phyloP scores from a whole-genome alignment of 2,113 vertebrate genomes.

The Apodemus speciosus region DNA sequence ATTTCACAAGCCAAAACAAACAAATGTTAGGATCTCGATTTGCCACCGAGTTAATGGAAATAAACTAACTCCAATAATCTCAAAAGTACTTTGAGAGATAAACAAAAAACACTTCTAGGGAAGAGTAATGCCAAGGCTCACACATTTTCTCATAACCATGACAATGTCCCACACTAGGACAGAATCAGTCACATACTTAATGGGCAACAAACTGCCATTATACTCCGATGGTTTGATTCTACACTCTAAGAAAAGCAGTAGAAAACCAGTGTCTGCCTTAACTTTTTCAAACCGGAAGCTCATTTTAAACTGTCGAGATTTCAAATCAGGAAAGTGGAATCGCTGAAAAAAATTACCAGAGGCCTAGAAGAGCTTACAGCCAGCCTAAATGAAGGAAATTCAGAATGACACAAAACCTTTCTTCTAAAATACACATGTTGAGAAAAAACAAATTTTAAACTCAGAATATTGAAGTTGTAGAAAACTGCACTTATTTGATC shows the following conservation, averaged over 20 bases:
- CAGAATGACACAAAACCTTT: slow-evolving; percentile 19
- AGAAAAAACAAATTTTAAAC: slow-evolving; percentile 38
- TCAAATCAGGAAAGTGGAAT: slow-evolving; percentile 54
- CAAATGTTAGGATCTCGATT: slow-evolving; percentile 35
- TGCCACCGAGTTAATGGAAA: slow-evolving; percentile 48
- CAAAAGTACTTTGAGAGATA: slow-evolving; percentile 7
- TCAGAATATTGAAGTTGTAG: background rate
- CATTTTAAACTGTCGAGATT: slow-evolving; percentile 35
- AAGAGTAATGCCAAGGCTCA: slow-evolving; percentile 13
- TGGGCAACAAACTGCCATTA: background rate
- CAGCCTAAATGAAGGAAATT: slow-evolving; percentile 11
- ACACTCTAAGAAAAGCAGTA: background rate
- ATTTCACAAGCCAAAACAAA: slow-evolving; percentile 36
- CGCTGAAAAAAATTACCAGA: slow-evolving; percentile 40
- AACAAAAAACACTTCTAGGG: background rate
- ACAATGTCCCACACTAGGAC: background rate
- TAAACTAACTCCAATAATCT: slow-evolving; percentile 29
- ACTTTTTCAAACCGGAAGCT: slow-evolving; percentile 39
- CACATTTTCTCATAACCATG: background rate
- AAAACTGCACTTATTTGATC: background rate
- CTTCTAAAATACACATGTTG: slow-evolving; percentile 31
- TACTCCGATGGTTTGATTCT: background rate
- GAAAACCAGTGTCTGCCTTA: background rate
- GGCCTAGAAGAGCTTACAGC: slow-evolving; percentile 1
- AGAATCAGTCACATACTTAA: slow-evolving; percentile 29